These are phyloP conservation scores for Rallus limicola DNA, from an alignment of 2,113 vertebrate species.

Conservation along the genomic window DNA sequence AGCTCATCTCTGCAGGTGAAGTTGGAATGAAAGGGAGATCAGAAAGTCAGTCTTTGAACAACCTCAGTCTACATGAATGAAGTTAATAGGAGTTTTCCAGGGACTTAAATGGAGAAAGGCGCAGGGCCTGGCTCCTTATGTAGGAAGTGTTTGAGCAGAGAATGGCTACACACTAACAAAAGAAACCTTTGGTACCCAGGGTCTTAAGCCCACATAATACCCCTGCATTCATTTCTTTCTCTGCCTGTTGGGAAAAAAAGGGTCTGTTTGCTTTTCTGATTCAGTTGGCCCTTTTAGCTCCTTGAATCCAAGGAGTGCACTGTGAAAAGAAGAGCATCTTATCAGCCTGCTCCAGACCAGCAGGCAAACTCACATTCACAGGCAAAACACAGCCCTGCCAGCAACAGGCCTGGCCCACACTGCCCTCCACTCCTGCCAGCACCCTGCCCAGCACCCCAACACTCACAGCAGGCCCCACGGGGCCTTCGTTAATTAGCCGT, in stretches of 20 bases:
- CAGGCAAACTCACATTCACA: slow-evolving; percentile 83
- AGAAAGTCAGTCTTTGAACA: slow-evolving; percentile 60
- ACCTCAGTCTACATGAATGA: slow-evolving; percentile 33
- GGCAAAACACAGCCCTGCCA: slow-evolving; percentile 83
- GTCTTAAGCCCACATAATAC: slow-evolving; percentile 80
- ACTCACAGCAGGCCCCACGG: slow-evolving; percentile 55
- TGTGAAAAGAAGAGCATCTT: slow-evolving; percentile 88
- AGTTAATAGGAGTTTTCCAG: slow-evolving; percentile 58
- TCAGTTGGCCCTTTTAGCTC: slow-evolving; percentile 77
- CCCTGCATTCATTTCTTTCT: slow-evolving; percentile 79
- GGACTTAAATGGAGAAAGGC: slow-evolving; percentile 33
- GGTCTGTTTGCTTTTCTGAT: slow-evolving; percentile 85
- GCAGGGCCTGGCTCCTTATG: slow-evolving; percentile 38
- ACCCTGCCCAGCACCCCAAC: slow-evolving; percentile 58
- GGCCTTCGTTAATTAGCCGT: background rate
- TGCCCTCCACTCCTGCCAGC: slow-evolving; percentile 64
- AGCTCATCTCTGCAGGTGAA: slow-evolving; percentile 53
- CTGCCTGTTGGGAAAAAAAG: slow-evolving; percentile 62
- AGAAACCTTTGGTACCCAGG: slow-evolving; percentile 79
- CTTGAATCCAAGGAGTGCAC: slow-evolving; percentile 75
- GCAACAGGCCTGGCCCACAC: slow-evolving; percentile 83
- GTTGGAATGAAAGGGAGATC: slow-evolving; percentile 64
- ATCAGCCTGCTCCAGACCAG: slow-evolving; percentile 89
- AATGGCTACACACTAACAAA: slow-evolving; percentile 80
- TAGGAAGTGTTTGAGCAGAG: slow-evolving; percentile 76